Conservation (phyloP, 2,888 invertebrate genomes). For the Odontothrips loti region DNA sequence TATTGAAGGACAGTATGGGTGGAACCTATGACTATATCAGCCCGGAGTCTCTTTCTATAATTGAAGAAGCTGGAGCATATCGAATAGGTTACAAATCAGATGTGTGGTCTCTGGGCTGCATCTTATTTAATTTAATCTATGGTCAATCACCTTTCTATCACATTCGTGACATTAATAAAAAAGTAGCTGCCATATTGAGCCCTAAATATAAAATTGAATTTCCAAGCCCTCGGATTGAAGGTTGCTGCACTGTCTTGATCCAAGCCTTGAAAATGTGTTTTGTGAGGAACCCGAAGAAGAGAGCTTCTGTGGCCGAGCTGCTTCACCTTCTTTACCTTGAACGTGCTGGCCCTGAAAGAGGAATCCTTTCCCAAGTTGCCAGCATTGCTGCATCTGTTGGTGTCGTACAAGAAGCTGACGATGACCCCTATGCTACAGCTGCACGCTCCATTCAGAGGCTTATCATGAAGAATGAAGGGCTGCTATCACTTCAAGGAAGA, state of each 20-base stretch:
- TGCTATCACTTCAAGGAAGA: background rate
- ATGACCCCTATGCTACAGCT: background rate
- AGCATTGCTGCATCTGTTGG: background rate
- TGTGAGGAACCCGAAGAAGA: conserved; percentile 62
- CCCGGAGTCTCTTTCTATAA: conserved; percentile 24
- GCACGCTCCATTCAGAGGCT: background rate
- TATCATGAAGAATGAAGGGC: background rate
- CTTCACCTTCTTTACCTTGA: conserved; percentile 52
- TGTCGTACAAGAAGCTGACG: background rate
- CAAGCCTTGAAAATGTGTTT: conserved; percentile 68
- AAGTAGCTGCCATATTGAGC: conserved; percentile 73
- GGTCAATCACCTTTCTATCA: conserved; percentile 87
- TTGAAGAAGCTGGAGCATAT: conserved; percentile 36
- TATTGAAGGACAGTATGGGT: conserved; percentile 72
- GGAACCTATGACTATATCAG: conserved; percentile 76
- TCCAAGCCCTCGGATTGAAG: conserved; percentile 49
- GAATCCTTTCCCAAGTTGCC: background rate
- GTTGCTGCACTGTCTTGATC: conserved; percentile 57
- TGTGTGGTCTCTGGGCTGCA: conserved; percentile 97
- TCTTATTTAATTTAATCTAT: conserved; percentile 88
- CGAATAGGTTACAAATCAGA: conserved; percentile 89
- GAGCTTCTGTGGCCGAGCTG: conserved; percentile 72
- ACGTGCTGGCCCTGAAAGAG: background rate
- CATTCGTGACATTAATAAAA: conserved; percentile 64
- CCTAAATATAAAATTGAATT: conserved; percentile 70